A percentile compares a stretch with the other conserved stretches of the same genome.
These are phyloP conservation scores for Cliona cf. orientalis DNA, from an alignment of 37 sponge, comb jelly and placozoan species.

Conservation along the genomic window DNA sequence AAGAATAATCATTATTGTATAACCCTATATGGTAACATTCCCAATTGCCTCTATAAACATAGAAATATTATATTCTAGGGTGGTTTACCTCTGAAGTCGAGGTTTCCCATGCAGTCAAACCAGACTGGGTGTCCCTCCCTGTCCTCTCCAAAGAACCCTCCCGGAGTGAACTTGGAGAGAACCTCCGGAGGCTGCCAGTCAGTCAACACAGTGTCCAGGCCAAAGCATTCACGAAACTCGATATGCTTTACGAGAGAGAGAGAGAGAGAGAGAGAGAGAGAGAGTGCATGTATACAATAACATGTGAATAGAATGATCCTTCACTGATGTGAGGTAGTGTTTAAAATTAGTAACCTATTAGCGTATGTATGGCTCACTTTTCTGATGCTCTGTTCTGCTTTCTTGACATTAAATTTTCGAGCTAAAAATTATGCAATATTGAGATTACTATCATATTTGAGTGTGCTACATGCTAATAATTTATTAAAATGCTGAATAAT, in stretches of 20 bases:
- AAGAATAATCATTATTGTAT: background rate
- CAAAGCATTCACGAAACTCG: slow-evolving; percentile 41
- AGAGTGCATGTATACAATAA: background rate
- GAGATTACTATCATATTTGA: background rate
- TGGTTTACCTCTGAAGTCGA: slow-evolving; percentile 54
- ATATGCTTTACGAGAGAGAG: slow-evolving; percentile 40
- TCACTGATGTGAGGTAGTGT: background rate
- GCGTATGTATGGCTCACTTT: background rate
- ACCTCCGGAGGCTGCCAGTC: slow-evolving; percentile 77
- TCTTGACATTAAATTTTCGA: background rate
- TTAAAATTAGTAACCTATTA: background rate
- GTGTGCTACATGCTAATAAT: no score
- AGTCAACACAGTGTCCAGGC: slow-evolving; percentile 50
- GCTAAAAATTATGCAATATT: slow-evolving; percentile 1
- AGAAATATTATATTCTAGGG: background rate
- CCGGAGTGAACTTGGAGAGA: slow-evolving; percentile 42
- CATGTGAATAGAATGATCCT: background rate
- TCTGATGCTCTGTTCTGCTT: background rate
- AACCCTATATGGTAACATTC: background rate
- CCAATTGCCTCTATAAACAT: background rate
- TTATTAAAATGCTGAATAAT: no score
- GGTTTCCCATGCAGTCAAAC: slow-evolving; percentile 56
- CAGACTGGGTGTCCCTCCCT: slow-evolving; percentile 62
- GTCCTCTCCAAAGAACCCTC: slow-evolving; percentile 64
- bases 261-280: background rate